A percentile compares a stretch with the other conserved stretches of the same genome.
These are phyloP conservation scores for Trinectes maculatus DNA, from an alignment of 2,113 vertebrate species.

Conservation along the genomic window DNA sequence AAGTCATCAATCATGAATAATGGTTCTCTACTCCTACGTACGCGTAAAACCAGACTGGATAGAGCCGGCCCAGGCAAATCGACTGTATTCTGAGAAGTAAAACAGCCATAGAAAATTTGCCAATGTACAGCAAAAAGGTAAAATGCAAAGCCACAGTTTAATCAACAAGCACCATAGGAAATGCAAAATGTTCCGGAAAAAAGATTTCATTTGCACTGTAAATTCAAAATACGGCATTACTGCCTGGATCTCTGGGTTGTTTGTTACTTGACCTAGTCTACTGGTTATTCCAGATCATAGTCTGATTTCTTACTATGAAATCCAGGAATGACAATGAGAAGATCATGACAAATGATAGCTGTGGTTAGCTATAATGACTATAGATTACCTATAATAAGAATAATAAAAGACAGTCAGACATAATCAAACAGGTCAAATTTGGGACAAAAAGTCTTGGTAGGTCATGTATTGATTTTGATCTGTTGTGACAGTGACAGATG, in stretches of 20 bases:
- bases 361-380: slow-evolving; percentile 43
- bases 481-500: slow-evolving; percentile 34
- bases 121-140: not conserved
- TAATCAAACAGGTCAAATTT: slow-evolving; percentile 27
- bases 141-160: not conserved
- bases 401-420: slow-evolving; percentile 25
- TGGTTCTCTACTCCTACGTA: slow-evolving; percentile 38
- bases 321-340: slow-evolving; percentile 8
- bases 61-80: slow-evolving; percentile 29
- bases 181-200: not conserved
- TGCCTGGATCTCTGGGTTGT: not conserved
- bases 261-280: not conserved
- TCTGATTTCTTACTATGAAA: slow-evolving; percentile 43
- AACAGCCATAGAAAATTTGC: not conserved
- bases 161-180: not conserved
- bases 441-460: not conserved
- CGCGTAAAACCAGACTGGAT: slow-evolving; percentile 39
- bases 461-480: slow-evolving; percentile 47
- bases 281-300: slow-evolving; percentile 33
- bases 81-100: slow-evolving; percentile 3
- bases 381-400: slow-evolving; percentile 37
- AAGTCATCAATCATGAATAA: slow-evolving; percentile 63
- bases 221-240: not conserved
- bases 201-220: slow-evolving; percentile 1
- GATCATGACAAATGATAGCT: slow-evolving; percentile 55